Evolutionary conservation across 2,797 vertebrate species (phyloP).

Genomic region (Mastacembelus armatus): DNA sequence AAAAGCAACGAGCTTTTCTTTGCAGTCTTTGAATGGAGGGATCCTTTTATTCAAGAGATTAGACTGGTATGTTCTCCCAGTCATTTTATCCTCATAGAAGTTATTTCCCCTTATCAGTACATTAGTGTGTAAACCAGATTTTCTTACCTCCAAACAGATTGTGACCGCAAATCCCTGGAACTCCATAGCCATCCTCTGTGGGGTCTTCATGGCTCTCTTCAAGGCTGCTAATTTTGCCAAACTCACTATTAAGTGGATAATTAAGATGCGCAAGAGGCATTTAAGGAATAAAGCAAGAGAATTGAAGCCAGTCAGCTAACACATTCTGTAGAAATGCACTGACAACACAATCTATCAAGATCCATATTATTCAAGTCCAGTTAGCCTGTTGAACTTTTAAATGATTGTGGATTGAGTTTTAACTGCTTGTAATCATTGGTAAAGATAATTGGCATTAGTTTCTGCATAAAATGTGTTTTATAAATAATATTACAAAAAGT

Average conservation of each 20-base stretch:
- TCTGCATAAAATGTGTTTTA: background rate
- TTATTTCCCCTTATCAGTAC: rapidly evolving
- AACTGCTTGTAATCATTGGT: background rate
- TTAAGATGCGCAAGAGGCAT: slow-evolving; percentile 92
- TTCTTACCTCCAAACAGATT: slow-evolving; percentile 82
- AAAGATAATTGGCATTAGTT: background rate
- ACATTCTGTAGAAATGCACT: background rate
- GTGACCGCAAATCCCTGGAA: slow-evolving; percentile 97
- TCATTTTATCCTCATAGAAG: background rate
- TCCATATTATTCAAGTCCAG: background rate
- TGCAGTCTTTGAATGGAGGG: slow-evolving; percentile 96
- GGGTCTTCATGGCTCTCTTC: slow-evolving; percentile 96
- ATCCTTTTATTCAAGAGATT: slow-evolving; percentile 95
- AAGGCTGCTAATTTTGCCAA: slow-evolving; percentile 97
- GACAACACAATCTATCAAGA: background rate
- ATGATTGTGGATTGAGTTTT: background rate
- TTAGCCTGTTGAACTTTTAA: background rate
- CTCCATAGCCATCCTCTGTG: slow-evolving; percentile 93
- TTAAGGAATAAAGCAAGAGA: slow-evolving; percentile 86
- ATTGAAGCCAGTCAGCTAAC: slow-evolving; percentile 88
- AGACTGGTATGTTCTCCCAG: slow-evolving; percentile 86
- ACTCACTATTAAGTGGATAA: slow-evolving; percentile 94
- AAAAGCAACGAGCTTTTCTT: slow-evolving; percentile 91
- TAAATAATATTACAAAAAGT: no score
- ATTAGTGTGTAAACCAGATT: background rate